Percentiles rank a stretch among this genome's conserved stretches.
Evolutionary conservation across 1,140 invertebrate genomes (phyloP).

Genomic region (Drosophila micromelanica): DNA sequence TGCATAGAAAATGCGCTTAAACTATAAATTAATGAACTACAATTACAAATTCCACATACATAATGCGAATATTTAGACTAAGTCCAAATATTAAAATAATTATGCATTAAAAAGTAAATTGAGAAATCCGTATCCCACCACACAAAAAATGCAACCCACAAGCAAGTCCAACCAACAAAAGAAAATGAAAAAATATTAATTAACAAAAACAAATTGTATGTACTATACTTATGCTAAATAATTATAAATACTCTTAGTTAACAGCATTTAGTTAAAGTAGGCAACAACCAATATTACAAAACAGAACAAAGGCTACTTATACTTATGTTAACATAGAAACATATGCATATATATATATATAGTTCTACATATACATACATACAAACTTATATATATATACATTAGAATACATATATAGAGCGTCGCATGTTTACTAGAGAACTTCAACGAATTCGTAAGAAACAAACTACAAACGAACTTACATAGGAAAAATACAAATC

Average conservation of each 20-base stretch:
- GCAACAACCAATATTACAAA: constrained; percentile 13
- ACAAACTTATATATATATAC: constrained; percentile 30
- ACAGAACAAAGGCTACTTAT: constrained; percentile 30
- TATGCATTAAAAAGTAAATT: constrained; percentile 30
- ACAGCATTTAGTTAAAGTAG: constrained; percentile 26
- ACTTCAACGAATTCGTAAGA: constrained; percentile 75
- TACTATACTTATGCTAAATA: constrained; percentile 48
- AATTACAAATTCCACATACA: constrained; percentile 8
- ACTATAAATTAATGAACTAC: constrained; percentile 14
- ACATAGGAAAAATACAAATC: constrained; percentile 44
- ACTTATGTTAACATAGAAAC: constrained; percentile 32
- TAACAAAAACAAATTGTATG: constrained; percentile 18
- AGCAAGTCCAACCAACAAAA: constrained; percentile 73
- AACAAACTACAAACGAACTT: constrained; percentile 69
- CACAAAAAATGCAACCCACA: constrained; percentile 74
- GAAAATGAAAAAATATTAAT: constrained; percentile 36
- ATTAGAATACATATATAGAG: constrained; percentile 41
- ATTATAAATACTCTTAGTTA: constrained; percentile 25
- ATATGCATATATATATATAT: constrained; percentile 19
- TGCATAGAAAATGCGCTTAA: constrained; percentile 34
- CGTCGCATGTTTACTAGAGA: constrained; percentile 69
- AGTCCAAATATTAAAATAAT: constrained; percentile 28
- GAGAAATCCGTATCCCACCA: constrained; percentile 75
- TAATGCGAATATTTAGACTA: constrained; percentile 26
- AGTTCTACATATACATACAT: constrained; percentile 36